Evolutionary conservation across 1,140 invertebrate genomes (phyloP).

Genomic region (Octopus sinensis): DNA sequence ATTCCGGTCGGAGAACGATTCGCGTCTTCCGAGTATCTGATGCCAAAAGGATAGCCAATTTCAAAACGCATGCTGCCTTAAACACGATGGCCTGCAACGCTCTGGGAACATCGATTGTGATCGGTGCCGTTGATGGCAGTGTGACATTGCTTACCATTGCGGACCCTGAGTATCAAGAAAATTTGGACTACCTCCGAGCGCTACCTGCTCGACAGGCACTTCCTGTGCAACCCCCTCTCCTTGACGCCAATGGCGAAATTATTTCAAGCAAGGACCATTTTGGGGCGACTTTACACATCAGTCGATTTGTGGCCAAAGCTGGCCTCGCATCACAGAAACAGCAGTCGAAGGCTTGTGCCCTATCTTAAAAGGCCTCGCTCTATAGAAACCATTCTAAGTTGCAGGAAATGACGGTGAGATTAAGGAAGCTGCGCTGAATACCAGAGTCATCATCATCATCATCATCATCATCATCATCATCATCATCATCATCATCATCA

Average conservation of each 20-base stretch:
- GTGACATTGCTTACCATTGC: conserved; percentile 87
- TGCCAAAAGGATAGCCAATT: conserved; percentile 87
- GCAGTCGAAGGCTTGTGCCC: conserved; percentile 49
- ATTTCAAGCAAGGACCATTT: conserved; percentile 38
- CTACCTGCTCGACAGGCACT: conserved; percentile 38
- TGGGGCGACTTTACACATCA: conserved; percentile 48
- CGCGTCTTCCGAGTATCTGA: conserved; percentile 85
- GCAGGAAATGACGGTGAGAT: not conserved
- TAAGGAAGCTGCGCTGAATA: not conserved
- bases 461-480: too few relatives aligned
- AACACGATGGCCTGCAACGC: conserved; percentile 79
- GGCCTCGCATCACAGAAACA: conserved; percentile 33
- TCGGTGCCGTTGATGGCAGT: conserved; percentile 91
- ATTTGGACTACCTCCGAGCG: conserved; percentile 44
- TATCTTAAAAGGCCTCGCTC: conserved; percentile 32
- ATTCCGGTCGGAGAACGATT: conserved; percentile 88
- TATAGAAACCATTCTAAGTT: not conserved
- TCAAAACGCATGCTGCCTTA: conserved; percentile 85
- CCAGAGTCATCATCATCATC: too few relatives aligned
- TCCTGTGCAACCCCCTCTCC: conserved; percentile 19
- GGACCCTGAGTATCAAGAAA: conserved; percentile 66
- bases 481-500: too few relatives aligned
- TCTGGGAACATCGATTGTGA: conserved; percentile 75
- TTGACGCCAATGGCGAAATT: conserved; percentile 31
- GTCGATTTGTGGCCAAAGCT: conserved; percentile 51